A percentile compares a stretch with the other conserved stretches of the same genome.
Evolutionary conservation across 2,113 vertebrate species (phyloP).

Genomic region (Vulpes ferrilata): DNA sequence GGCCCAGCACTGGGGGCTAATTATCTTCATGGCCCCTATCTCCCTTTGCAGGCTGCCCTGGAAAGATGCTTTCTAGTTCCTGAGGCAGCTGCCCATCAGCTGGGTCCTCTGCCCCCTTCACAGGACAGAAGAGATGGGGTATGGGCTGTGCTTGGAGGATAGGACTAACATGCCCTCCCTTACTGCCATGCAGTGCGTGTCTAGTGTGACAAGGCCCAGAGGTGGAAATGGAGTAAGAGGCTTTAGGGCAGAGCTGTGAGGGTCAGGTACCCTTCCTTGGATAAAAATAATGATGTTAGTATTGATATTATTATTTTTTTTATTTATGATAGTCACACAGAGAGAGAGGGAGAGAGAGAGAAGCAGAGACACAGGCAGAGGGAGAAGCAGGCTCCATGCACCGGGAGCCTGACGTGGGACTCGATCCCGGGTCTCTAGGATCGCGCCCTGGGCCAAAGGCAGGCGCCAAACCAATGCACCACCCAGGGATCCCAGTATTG

Average conservation of each 20-base stretch:
- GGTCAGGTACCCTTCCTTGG: neutral
- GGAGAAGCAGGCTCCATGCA: too few relatives aligned
- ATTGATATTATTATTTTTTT: neutral
- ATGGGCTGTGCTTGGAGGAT: neutral
- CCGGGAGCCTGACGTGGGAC: too few relatives aligned
- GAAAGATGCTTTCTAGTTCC: conserved; percentile 57
- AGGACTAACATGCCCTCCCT: neutral
- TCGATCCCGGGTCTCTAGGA: too few relatives aligned
- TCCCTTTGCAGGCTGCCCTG: conserved; percentile 60
- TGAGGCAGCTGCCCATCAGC: conserved; percentile 71
- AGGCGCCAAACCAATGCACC: too few relatives aligned
- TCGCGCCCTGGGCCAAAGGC: too few relatives aligned
- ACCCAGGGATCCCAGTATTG: neutral
- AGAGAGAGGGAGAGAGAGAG: too few relatives aligned
- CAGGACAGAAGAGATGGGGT: neutral
- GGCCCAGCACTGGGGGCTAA: conserved; percentile 72
- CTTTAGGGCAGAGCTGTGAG: neutral
- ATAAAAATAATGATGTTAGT: neutral
- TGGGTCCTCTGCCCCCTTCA: neutral
- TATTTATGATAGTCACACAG: too few relatives aligned
- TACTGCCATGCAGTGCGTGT: neutral
- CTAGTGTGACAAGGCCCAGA: neutral
- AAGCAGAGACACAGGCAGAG: too few relatives aligned
- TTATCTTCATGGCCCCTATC: conserved; percentile 71
- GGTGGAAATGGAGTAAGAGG: neutral